Evolutionary conservation across 2,113 vertebrate genomes (phyloP).

Genomic region (Sinocyclocheilus anophthalmus): DNA sequence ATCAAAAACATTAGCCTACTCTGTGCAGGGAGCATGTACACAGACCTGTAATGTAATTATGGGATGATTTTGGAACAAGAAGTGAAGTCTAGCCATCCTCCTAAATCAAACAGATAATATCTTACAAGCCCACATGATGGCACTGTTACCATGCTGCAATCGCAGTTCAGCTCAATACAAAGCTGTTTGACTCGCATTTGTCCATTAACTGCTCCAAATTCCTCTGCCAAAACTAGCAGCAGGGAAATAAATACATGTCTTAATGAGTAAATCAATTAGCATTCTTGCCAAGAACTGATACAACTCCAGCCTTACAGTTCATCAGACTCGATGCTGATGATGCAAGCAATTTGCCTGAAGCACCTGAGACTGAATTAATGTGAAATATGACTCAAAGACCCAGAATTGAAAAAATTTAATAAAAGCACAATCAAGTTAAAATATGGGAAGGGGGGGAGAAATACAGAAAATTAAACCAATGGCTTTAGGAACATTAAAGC

Average conservation of each 20-base stretch:
- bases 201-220: neutral
- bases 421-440: neutral
- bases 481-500: neutral
- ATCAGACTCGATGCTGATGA: neutral
- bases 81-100: neutral
- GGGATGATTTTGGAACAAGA: neutral
- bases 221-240: constrained; percentile 10
- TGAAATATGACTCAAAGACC: neutral
- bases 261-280: constrained; percentile 20
- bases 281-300: neutral
- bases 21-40: neutral
- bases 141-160: neutral
- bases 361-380: neutral
- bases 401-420: neutral
- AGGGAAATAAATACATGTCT: constrained; percentile 16
- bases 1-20: neutral
- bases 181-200: neutral
- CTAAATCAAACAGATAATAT: neutral
- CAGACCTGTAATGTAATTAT: neutral
- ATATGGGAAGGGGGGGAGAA: neutral
- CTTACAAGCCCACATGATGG: constrained; percentile 28
- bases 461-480: neutral
- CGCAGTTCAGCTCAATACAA: neutral
- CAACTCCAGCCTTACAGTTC: neutral
- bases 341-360: neutral